Conservation (phyloP, 1,140 invertebrate species). For the Polypedilum vanderplanki region DNA sequence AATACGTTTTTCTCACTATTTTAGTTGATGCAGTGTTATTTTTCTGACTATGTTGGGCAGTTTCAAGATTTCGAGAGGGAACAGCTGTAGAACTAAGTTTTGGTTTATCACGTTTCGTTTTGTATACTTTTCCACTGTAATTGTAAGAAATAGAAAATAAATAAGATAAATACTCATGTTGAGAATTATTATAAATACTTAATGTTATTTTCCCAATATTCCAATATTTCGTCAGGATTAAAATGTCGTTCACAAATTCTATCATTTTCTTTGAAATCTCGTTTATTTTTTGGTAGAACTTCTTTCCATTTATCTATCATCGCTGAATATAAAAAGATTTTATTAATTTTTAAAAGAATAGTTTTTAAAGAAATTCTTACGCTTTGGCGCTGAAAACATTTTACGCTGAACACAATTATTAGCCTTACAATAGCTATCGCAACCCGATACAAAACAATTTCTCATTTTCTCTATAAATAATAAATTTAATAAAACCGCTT, state of each 20-base stretch:
- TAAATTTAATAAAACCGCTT: conserved; percentile 21
- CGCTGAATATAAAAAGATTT: conserved; percentile 29
- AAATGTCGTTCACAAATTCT: conserved; percentile 33
- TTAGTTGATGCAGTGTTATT: not conserved
- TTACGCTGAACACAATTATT: conserved; percentile 30
- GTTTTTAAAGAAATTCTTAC: not conserved
- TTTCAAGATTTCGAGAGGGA: conserved; percentile 29
- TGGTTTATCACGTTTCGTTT: conserved; percentile 32
- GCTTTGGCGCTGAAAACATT: conserved; percentile 33
- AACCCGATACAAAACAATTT: conserved; percentile 33
- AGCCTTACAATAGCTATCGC: conserved; percentile 31
- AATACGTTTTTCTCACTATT: not conserved
- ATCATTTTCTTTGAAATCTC: conserved; percentile 30
- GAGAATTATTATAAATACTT: no score
- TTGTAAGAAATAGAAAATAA: no score
- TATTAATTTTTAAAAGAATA: not conserved
- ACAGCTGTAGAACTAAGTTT: conserved; percentile 32
- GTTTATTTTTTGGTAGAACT: conserved; percentile 30
- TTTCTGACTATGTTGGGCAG: not conserved
- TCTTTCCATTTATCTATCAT: conserved; percentile 32
- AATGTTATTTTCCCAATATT: conserved; percentile 31
- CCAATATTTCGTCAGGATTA: conserved; percentile 29
- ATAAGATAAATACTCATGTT: no score
- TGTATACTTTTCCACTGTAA: conserved; percentile 30
- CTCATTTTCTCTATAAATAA: conserved; percentile 31